These are phyloP conservation scores for Notocelia uddmanniana DNA, from an alignment of 2,888 invertebrate species.

Conservation along the genomic window DNA sequence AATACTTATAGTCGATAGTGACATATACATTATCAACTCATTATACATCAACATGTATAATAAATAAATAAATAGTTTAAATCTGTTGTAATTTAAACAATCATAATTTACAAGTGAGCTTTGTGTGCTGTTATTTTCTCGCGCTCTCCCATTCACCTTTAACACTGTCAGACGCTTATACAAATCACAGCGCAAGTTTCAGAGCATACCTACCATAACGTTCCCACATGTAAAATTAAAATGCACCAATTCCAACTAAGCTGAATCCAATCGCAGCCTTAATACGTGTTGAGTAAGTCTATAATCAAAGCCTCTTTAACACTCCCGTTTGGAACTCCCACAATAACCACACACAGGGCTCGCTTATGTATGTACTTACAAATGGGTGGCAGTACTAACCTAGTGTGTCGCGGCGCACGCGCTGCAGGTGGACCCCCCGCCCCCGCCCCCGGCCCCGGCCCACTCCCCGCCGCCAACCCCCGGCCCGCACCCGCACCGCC, in stretches of 20 bases:
- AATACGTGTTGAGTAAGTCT: not conserved
- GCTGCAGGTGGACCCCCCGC: slow-evolving; percentile 70
- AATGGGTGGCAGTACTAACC: slow-evolving; percentile 78
- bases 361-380: slow-evolving; percentile 50
- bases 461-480: slow-evolving; percentile 70
- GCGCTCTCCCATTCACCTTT: slow-evolving; percentile 35
- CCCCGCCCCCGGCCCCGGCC: slow-evolving; percentile 55
- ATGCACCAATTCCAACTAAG: slow-evolving; percentile 2
- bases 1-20: slow-evolving; percentile 1
- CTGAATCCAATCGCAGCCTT: not conserved
- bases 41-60: slow-evolving; percentile 21
- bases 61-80: slow-evolving; percentile 18
- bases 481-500: slow-evolving; percentile 79
- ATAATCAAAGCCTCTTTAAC: not conserved
- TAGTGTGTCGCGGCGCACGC: slow-evolving; percentile 73
- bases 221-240: not conserved
- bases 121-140: slow-evolving; percentile 76
- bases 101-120: slow-evolving; percentile 57
- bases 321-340: slow-evolving; percentile 12
- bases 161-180: slow-evolving; percentile 17
- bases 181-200: slow-evolving; percentile 21
- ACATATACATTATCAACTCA: slow-evolving; percentile 20
- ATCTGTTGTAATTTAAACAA: slow-evolving; percentile 27
- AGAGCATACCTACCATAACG: not conserved
- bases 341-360: slow-evolving; percentile 72